phyloP scores from a whole-genome alignment of 1,140 invertebrate genomes.

The Drosophila athabasca region DNA sequence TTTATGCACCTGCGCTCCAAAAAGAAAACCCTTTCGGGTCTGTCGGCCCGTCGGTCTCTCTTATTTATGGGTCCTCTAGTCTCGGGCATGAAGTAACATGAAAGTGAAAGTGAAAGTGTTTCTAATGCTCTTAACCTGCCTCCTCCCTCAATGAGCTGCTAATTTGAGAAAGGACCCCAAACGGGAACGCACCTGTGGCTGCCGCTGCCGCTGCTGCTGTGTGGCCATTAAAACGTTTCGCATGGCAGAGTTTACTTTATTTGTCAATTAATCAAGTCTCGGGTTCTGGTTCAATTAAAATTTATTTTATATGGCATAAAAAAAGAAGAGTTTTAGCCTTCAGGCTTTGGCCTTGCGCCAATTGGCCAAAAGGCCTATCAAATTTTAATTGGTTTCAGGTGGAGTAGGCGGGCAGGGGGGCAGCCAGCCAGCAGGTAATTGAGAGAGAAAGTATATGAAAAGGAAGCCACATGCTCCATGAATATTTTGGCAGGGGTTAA shows the following conservation, averaged over 20 bases:
- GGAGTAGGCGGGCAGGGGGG: not conserved
- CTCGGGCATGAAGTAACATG: constrained; percentile 46
- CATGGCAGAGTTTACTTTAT: constrained; percentile 27
- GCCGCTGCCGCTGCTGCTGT: not conserved
- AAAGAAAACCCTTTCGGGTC: constrained; percentile 30
- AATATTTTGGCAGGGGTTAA: not conserved
- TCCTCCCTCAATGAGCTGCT: constrained; percentile 46
- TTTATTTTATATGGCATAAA: constrained; percentile 17
- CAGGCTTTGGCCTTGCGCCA: constrained; percentile 4
- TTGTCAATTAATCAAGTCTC: constrained; percentile 54
- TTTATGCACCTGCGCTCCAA: constrained; percentile 44
- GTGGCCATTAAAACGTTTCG: constrained; percentile 36
- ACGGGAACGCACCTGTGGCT: constrained; percentile 35
- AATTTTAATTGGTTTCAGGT: constrained; percentile 49
- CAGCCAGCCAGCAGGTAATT: constrained; percentile 7
- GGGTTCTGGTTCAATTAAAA: constrained; percentile 43
- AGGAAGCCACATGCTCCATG: constrained; percentile 10
- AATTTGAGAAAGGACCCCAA: constrained; percentile 56
- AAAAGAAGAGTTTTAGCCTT: too few relatives aligned
- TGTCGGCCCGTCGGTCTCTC: not conserved
- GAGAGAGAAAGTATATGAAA: not conserved
- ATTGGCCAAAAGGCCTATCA: constrained; percentile 22
- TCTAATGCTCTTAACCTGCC: constrained; percentile 45
- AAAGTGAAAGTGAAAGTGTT: constrained; percentile 60
- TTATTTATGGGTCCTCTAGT: constrained; percentile 58